Evolutionary conservation across 2,797 vertebrate species (phyloP).

Genomic region (Taeniopygia guttata): DNA sequence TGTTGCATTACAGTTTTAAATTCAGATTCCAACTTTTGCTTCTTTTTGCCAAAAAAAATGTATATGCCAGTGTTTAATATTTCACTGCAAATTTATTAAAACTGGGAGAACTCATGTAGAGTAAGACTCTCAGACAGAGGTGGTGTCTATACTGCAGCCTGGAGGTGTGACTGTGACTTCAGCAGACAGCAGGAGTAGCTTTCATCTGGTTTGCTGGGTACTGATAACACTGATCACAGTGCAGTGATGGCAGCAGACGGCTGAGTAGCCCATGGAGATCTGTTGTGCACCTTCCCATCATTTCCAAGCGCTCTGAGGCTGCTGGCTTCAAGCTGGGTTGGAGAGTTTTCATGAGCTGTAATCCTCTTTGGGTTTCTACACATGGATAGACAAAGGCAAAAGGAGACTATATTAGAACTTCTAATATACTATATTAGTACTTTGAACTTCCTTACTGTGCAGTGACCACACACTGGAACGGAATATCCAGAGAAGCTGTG

Average conservation of each 20-base stretch:
- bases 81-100: constrained; percentile 46
- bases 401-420: neutral
- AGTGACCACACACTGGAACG: neutral
- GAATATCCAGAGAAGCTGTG: neutral
- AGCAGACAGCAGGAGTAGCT: neutral
- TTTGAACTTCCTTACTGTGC: neutral
- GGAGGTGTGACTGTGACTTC: neutral
- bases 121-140: neutral
- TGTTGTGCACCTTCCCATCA: accelerated
- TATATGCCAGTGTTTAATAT: neutral
- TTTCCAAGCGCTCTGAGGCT: neutral
- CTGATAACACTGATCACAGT: neutral
- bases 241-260: neutral
- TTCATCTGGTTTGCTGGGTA: neutral
- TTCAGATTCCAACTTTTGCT: neutral
- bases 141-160: neutral
- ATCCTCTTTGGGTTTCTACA: neutral
- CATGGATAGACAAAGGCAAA: neutral
- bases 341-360: neutral
- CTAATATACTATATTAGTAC: neutral
- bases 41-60: constrained; percentile 38
- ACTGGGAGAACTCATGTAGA: constrained; percentile 1
- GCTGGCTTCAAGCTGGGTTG: neutral
- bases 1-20: constrained; percentile 17
- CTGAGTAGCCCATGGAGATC: neutral